A percentile compares a stretch with the other conserved stretches of the same genome.
These are phyloP conservation scores for Cynopterus sphinx DNA, from an alignment of 2,797 vertebrate genomes.

Conservation along the genomic window DNA sequence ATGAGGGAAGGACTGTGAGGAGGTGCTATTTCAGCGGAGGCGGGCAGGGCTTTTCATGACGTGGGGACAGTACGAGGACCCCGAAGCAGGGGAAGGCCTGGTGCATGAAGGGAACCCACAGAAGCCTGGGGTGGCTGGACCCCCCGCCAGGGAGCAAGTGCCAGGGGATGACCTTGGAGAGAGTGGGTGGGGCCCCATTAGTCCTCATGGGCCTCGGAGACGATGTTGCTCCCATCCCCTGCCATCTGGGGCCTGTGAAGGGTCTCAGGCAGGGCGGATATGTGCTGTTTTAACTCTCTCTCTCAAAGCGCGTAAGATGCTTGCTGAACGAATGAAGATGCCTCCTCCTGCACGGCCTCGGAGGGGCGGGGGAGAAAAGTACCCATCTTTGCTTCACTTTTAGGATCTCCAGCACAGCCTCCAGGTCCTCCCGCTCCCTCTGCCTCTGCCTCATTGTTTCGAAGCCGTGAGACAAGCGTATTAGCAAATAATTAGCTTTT, in stretches of 20 bases:
- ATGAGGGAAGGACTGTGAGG: neutral
- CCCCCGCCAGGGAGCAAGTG: neutral
- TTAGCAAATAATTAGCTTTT: conserved; percentile 76
- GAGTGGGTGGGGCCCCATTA: neutral
- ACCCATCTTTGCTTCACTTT: neutral
- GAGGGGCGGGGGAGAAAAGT: neutral
- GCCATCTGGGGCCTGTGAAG: neutral
- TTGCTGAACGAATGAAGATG: neutral
- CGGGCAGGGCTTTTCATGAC: neutral
- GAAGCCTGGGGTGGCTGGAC: neutral
- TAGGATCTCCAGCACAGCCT: neutral
- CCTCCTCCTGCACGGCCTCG: neutral
- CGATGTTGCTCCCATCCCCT: neutral
- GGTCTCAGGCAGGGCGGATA: neutral
- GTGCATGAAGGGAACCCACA: neutral
- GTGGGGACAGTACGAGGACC: neutral
- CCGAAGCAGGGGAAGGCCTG: neutral
- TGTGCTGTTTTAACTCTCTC: neutral
- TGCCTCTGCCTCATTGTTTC: neutral
- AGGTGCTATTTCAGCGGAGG: neutral
- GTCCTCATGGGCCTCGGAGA: neutral
- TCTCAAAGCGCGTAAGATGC: neutral
- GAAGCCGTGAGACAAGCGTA: conserved; percentile 47
- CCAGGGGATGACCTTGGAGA: neutral
- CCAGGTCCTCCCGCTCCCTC: neutral